Conservation (phyloP, 1,140 invertebrate genomes). For the Philopotamus ludificatus region DNA sequence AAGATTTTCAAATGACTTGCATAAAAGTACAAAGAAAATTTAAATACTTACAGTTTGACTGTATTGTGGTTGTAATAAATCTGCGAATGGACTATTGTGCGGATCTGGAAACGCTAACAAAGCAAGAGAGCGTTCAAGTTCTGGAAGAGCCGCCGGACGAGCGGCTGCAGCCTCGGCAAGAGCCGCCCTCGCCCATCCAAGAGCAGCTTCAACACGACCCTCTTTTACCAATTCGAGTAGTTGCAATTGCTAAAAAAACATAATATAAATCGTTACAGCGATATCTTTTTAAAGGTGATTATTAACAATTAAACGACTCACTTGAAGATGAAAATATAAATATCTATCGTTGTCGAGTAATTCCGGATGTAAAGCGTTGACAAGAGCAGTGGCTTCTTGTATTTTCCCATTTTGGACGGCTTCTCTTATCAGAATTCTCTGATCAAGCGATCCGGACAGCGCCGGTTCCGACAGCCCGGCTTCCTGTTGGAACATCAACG, state of each 20-base stretch:
- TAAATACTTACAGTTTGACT: slow-evolving; percentile 77
- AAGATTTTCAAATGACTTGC: slow-evolving; percentile 1
- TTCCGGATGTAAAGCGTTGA: slow-evolving; percentile 94
- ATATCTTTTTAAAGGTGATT: background rate
- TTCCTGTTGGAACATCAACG: slow-evolving; percentile 94
- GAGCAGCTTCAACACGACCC: slow-evolving; percentile 89
- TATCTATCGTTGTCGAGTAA: slow-evolving; percentile 93
- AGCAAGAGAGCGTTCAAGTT: slow-evolving; percentile 86
- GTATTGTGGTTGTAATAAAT: slow-evolving; percentile 88
- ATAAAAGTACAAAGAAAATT: slow-evolving; percentile 6
- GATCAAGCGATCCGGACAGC: slow-evolving; percentile 86
- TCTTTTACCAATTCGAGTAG: slow-evolving; percentile 87
- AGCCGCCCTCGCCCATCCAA: slow-evolving; percentile 94
- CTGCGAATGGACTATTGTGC: slow-evolving; percentile 89
- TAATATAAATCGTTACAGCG: background rate
- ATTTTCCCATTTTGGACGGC: slow-evolving; percentile 92
- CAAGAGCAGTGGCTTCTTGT: slow-evolving; percentile 88
- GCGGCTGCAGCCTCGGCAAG: slow-evolving; percentile 89
- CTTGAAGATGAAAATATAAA: slow-evolving; percentile 93
- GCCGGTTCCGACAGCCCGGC: slow-evolving; percentile 85
- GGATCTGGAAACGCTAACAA: slow-evolving; percentile 96
- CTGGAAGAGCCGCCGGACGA: slow-evolving; percentile 73
- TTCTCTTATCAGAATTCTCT: slow-evolving; percentile 91
- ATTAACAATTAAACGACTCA: slow-evolving; percentile 44
- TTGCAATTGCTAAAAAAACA: slow-evolving; percentile 82